Base-by-base conservation (phyloP, 1,140 invertebrate genomes). In the Colletes latitarsis region DNA sequence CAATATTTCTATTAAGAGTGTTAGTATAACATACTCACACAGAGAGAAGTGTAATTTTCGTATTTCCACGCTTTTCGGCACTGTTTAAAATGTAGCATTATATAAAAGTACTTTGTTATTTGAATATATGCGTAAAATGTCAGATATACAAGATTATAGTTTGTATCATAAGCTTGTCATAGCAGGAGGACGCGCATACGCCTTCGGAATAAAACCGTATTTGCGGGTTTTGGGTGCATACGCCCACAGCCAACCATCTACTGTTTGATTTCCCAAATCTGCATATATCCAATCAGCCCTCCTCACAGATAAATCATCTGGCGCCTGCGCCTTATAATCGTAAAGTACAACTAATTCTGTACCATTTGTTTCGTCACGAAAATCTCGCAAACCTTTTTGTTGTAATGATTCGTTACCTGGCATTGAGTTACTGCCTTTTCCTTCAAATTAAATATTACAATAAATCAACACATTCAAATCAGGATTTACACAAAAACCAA, bases 241-340 rank as follows among this genome's bases (percentile, higher is more conserved):
- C 0, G 97, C 98, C 98, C 98, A 99, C 46, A 99, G 93, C 98
- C 98, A 99, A 14, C 98, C 98, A 90, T 98, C 97, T 1, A 98
- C 97, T 0, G 97, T 98, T 93, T 99, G 98, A 94, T 98, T 97
- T 81, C 96, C 96, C 53, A 98, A 94, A 93, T 99, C 98, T 0
- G 98, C 98, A 93, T 98, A 99, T 76, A 99, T 98, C 97, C 97
- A 98, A 87, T 99, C 98, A 0, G 98, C 98, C 67, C 98, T 94
- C 81, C 96, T 95, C 49, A 99, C 97, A 43, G 96, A 97, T 46
- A 99, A 93, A 93, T 98, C 98, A 91, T 98, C 98, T 3, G 97
- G 96, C 53, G 97, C 97, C 94, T 98, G 97, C 58, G 97, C 97
- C 94, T 98, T 98, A 92, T 98, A 99, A 94, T 98, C 98, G 88